phyloP scores from a whole-genome alignment of 2,113 vertebrate genomes.

The Ophiodon elongatus region DNA sequence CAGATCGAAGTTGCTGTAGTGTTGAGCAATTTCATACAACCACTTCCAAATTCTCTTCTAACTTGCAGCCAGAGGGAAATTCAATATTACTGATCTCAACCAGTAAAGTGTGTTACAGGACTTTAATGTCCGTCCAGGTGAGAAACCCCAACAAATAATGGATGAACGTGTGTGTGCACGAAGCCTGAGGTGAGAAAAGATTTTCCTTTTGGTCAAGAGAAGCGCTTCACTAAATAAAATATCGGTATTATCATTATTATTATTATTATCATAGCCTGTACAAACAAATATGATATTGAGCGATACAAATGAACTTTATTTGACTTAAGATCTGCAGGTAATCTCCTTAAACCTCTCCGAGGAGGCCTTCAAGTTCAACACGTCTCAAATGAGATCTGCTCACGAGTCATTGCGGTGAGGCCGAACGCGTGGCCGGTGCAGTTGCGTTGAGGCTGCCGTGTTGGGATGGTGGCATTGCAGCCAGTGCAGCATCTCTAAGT shows the following conservation, averaged over 20 bases:
- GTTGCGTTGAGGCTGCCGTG: constrained; percentile 7
- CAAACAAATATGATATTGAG: background rate
- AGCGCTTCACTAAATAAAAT: background rate
- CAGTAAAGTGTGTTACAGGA: constrained; percentile 22
- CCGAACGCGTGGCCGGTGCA: background rate
- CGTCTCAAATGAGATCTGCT: constrained; percentile 24
- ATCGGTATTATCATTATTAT: background rate
- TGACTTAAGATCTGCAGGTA: background rate
- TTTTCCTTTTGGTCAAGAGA: background rate
- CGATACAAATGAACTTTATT: constrained; percentile 5
- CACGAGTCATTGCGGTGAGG: constrained; percentile 18
- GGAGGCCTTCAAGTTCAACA: constrained; percentile 18
- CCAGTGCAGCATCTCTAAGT: background rate
- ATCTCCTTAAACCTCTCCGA: constrained; percentile 9
- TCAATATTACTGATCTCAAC: constrained; percentile 52
- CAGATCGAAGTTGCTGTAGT: constrained; percentile 43
- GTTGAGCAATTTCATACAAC: constrained; percentile 35
- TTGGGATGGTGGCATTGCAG: constrained; percentile 51
- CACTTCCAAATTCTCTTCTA: constrained; percentile 53
- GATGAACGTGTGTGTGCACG: background rate
- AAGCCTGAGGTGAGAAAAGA: too few relatives aligned
- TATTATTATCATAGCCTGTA: background rate
- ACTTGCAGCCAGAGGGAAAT: constrained; percentile 32
- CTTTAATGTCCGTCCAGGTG: constrained; percentile 12
- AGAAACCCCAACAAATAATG: background rate